Percentiles rank a stretch among this genome's conserved stretches.
These are phyloP conservation scores for Tolypeutes matacus DNA, from an alignment of 2,797 vertebrate genomes.

Conservation along the genomic window DNA sequence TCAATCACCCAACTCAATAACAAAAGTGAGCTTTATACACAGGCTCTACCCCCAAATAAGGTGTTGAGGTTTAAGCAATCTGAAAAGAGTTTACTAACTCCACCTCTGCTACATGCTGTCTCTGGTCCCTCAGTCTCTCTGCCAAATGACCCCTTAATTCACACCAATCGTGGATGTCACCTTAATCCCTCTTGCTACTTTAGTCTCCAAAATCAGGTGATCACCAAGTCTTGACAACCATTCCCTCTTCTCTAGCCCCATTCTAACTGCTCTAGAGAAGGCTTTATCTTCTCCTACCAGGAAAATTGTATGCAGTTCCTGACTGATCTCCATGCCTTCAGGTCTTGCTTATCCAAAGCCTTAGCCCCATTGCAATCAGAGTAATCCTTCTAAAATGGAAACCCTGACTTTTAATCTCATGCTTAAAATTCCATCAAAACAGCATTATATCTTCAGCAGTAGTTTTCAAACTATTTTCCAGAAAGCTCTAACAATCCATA, in stretches of 20 bases:
- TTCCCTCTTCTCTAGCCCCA: not conserved
- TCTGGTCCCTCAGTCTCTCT: not conserved
- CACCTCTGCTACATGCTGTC: fast-evolving
- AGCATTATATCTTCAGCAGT: not conserved
- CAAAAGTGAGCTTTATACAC: fast-evolving
- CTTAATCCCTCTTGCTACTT: not conserved
- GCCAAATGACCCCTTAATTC: not conserved
- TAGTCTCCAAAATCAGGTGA: not conserved
- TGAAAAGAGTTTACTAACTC: not conserved
- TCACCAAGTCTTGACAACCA: too few species aligned
- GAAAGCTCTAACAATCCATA: too few species aligned
- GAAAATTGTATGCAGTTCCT: not conserved
- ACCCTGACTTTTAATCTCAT: too few species aligned
- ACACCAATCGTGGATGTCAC: not conserved
- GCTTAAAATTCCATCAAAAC: not conserved
- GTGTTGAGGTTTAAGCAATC: fast-evolving
- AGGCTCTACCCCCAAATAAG: too few species aligned
- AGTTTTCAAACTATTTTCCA: not conserved
- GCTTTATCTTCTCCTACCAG: not conserved
- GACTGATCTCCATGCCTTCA: not conserved
- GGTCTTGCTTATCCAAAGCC: not conserved
- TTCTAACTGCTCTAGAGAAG: not conserved
- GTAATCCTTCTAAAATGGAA: too few species aligned
- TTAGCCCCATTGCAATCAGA: too few species aligned
- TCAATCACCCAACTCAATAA: not conserved